These are phyloP conservation scores for Brachionus rubens DNA, from an alignment of 1,140 invertebrate genomes.

Conservation along the genomic window DNA sequence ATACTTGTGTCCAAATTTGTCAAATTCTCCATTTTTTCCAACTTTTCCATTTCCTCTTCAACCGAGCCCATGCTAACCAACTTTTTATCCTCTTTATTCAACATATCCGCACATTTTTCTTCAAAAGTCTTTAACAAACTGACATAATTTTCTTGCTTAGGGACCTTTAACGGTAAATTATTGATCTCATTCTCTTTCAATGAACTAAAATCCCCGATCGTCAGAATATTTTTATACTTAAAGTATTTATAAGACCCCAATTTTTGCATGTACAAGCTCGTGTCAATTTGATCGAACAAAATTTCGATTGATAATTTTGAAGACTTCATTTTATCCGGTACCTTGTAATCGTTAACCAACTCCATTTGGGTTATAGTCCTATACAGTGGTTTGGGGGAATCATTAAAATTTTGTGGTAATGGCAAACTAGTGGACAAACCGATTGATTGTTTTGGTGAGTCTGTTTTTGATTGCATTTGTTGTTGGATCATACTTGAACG, in stretches of 20 bases:
- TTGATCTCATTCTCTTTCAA: background rate
- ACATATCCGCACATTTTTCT: constrained; percentile 1
- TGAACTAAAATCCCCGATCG: constrained; percentile 22
- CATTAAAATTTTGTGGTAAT: background rate
- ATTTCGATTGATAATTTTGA: constrained; percentile 1
- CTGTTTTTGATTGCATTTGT: constrained; percentile 37
- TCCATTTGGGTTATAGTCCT: background rate
- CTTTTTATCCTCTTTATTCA: constrained; percentile 3
- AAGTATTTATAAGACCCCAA: constrained; percentile 16
- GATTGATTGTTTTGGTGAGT: background rate
- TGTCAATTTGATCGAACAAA: constrained; percentile 6
- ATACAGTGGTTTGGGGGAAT: background rate
- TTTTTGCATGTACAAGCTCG: constrained; percentile 27
- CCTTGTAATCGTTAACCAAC: background rate
- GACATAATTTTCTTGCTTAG: constrained; percentile 1
- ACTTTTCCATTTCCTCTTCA: constrained; percentile 30
- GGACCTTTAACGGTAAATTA: background rate
- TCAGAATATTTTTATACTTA: constrained; percentile 25
- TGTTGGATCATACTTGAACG: constrained; percentile 31
- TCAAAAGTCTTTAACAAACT: constrained; percentile 14
- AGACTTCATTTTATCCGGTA: background rate
- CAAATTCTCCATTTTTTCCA: constrained; percentile 2
- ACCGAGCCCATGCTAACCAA: background rate
- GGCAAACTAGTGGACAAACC: constrained; percentile 5
- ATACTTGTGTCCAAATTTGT: background rate